Conservation (phyloP, 2,113 vertebrate species). For the Hyperopisus bebe region DNA sequence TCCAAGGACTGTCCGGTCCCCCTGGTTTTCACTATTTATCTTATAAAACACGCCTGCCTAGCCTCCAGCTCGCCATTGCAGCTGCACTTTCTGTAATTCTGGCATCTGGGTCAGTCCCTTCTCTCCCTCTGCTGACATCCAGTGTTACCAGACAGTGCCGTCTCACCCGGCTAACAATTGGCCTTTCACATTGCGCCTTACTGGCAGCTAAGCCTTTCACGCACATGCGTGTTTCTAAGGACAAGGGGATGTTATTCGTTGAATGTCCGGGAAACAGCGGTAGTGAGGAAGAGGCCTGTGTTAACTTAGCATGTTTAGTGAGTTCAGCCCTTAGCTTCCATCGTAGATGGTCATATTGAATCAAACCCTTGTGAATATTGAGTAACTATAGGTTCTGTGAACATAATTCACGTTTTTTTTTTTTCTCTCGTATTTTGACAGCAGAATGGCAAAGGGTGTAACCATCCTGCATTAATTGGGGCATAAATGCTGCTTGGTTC, state of each 20-base stretch:
- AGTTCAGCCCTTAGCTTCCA: neutral
- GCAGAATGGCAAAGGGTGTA: neutral
- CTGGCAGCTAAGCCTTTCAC: neutral
- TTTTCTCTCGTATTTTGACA: neutral
- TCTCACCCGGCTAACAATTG: slow-evolving; percentile 28
- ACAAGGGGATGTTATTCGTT: neutral
- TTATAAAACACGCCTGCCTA: slow-evolving; percentile 42
- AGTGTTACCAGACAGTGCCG: slow-evolving; percentile 19
- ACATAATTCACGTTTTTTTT: neutral
- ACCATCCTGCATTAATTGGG: neutral
- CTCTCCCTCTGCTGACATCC: slow-evolving; percentile 10
- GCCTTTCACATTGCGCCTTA: neutral
- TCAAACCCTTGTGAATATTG: neutral
- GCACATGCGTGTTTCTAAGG: neutral
- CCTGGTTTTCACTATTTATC: slow-evolving; percentile 41
- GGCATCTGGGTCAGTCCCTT: slow-evolving; percentile 52
- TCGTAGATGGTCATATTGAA: neutral
- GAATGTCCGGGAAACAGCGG: neutral
- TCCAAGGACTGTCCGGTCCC: neutral
- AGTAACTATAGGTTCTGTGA: neutral
- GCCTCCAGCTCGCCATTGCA: slow-evolving; percentile 38
- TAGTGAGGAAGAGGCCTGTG: neutral
- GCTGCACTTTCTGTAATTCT: slow-evolving; percentile 52
- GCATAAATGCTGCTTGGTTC: neutral
- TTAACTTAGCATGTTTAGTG: neutral